These are phyloP conservation scores for Rallus crepitans DNA, from an alignment of 2,797 vertebrate genomes.

Conservation along the genomic window DNA sequence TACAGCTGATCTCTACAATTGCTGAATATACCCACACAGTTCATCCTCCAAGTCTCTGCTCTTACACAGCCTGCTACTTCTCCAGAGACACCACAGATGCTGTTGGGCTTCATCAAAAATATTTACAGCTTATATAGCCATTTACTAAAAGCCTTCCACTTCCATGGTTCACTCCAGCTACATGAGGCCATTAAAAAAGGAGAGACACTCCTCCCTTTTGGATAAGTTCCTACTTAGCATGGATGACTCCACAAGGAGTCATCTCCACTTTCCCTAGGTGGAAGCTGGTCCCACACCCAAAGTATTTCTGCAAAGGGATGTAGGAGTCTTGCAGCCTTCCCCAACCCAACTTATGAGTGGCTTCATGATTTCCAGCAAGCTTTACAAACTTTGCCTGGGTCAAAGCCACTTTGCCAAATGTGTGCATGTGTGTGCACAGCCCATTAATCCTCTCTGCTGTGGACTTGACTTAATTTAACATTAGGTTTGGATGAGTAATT, in stretches of 20 bases:
- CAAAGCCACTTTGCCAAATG: background rate
- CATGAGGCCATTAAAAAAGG: background rate
- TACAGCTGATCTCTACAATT: background rate
- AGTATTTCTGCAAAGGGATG: background rate
- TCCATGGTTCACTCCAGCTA: background rate
- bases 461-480: conserved; percentile 76
- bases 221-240: background rate
- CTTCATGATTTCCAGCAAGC: conserved; percentile 7
- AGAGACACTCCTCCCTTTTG: too few relatives aligned
- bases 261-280: background rate
- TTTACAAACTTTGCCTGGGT: conserved; percentile 1
- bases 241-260: background rate
- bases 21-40: background rate
- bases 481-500: conserved; percentile 78
- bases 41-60: background rate
- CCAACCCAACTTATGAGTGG: background rate
- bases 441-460: conserved; percentile 50
- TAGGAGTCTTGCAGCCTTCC: background rate
- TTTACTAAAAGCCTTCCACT: background rate
- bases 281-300: background rate
- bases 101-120: background rate
- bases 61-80: background rate
- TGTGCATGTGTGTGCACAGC: background rate
- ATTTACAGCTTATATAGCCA: background rate
- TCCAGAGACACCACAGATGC: background rate